These are phyloP conservation scores for Torymus tubicola DNA, from an alignment of 2,888 invertebrate species.

Conservation along the genomic window DNA sequence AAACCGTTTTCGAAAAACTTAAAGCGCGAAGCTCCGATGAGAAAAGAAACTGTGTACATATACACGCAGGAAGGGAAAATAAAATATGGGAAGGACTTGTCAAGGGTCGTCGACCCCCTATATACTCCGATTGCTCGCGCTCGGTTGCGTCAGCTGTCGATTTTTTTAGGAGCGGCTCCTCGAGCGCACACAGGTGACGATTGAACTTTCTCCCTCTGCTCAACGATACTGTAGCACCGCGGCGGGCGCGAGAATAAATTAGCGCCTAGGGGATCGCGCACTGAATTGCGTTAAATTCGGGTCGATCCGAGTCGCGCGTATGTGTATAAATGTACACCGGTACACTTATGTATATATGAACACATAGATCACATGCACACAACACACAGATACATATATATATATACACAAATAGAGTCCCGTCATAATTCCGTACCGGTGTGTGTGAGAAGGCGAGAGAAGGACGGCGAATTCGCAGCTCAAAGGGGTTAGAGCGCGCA, in stretches of 20 bases:
- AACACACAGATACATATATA: no score
- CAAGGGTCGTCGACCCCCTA: constrained; percentile 22
- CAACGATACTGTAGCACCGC: background rate
- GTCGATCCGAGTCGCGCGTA: constrained; percentile 28
- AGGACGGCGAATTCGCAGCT: background rate
- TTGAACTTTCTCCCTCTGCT: background rate
- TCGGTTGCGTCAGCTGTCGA: constrained; percentile 27
- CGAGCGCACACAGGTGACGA: background rate
- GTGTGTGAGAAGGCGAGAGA: background rate
- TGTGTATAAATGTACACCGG: background rate
- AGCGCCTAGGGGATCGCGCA: constrained; percentile 23
- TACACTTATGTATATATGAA: no score
- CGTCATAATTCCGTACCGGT: no score
- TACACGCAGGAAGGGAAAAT: background rate
- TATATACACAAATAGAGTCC: no score
- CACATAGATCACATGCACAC: background rate
- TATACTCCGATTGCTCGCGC: background rate
- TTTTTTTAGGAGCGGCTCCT: constrained; percentile 1
- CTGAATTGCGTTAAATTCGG: constrained; percentile 17
- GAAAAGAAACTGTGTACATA: background rate
- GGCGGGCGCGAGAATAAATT: constrained; percentile 31
- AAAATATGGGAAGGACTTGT: background rate
- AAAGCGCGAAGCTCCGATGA: background rate
- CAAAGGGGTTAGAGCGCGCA: constrained; percentile 5
- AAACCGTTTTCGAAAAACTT: no score